Base-by-base conservation (phyloP, 2,113 vertebrate species). In the Ptilorrhoa leucosticta region DNA sequence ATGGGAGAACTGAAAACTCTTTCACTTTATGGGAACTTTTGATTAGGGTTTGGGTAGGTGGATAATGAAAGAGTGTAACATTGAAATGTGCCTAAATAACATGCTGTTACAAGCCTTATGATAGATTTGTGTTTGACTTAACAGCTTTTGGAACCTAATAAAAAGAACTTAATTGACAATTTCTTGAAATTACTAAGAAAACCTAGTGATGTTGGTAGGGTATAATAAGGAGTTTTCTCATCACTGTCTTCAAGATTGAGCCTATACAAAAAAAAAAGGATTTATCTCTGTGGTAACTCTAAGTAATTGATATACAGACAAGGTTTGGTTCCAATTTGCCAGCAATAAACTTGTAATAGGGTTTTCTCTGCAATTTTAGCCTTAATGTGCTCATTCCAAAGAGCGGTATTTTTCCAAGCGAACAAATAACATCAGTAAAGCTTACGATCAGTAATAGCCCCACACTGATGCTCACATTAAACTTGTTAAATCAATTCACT, bases 261-360 rank as follows among this genome's bases (percentile, higher is more conserved):
- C 97, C 97, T 98, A 98, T 98, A 98, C 98, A 98, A 98, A 98
- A 97, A 95, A 83, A 97, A 97, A 98, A 98, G 98, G 98, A 99
- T 99, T 99, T 99, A 99, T 99, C 98, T 99, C 98, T 98, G 98
- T 98, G 98, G 98, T 99, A 99, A 99, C 98, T 98, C 98, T 98
- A 98, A 99, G 99, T 99, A 99, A 99, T 99, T 99, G 99, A 99
- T 99, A 99, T 99, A 99, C 99, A 99, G 98, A 99, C 98, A 99
- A 98, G 98, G 98, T 99, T 99, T 99, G 98, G 98, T 99, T 99
- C 98, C 99, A 99, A 99, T 99, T 99, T 99, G 98, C 98, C 98
- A 99, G 98, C 99, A 99, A 99, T 99, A 99, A 99, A 99, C 98
- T 99, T 99, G 99, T 99, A 99, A 99, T 99, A 98, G 99, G 98